Conservation (phyloP, 64 coral and sea anemone genomes). For the Montipora capricornis region DNA sequence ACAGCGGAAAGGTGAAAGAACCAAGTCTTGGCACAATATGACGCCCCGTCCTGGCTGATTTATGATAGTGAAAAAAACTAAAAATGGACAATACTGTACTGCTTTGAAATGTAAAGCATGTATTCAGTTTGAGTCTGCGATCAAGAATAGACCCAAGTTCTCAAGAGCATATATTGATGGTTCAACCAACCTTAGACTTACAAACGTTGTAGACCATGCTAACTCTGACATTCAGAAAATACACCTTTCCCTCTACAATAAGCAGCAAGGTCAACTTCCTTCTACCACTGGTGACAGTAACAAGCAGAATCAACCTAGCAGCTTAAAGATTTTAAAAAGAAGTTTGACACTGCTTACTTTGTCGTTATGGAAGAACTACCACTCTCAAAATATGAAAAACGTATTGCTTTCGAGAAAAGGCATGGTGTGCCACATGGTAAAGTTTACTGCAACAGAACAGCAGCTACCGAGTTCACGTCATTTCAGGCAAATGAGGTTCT, state of each 20-base stretch:
- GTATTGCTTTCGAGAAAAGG: constrained; percentile 71
- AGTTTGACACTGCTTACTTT: constrained; percentile 85
- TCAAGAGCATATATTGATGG: constrained; percentile 32
- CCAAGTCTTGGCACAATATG: no score
- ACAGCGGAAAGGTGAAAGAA: no score
- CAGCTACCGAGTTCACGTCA: not conserved
- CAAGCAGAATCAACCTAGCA: constrained; percentile 32
- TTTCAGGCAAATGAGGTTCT: constrained; percentile 73
- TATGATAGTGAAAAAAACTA: no score
- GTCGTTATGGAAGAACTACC: constrained; percentile 84
- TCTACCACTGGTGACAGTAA: not conserved
- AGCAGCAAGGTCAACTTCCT: constrained; percentile 39
- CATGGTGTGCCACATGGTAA: constrained; percentile 69
- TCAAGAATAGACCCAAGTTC: constrained; percentile 7
- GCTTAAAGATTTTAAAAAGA: constrained; percentile 50
- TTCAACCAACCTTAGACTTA: not conserved
- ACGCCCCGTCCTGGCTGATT: no score
- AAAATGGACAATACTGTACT: no score
- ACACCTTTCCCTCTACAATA: constrained; percentile 67
- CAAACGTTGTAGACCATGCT: constrained; percentile 53
- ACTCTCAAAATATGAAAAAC: constrained; percentile 75
- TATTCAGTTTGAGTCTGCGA: not conserved
- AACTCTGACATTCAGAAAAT: constrained; percentile 50
- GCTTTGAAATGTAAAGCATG: not conserved
- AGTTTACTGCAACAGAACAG: not conserved